Evolutionary conservation across 2,113 vertebrate genomes (phyloP), one percentile per base, ranked within the genome.

Genomic region (Grammomys dolichurus): DNA sequence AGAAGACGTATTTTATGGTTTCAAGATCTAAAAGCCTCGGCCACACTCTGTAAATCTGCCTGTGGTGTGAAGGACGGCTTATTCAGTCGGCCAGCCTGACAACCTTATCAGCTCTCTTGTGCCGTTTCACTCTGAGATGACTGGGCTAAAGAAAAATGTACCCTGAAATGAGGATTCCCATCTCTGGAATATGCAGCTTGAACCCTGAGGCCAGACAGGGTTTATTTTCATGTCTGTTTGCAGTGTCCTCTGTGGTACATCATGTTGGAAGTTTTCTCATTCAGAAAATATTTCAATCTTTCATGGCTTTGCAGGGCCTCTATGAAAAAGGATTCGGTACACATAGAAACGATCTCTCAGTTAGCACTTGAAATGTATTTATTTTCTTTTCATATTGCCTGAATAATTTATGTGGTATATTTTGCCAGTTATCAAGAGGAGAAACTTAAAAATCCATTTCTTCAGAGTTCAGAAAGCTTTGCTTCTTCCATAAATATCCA

Each of bases 171-270:
- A 96, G 87, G 87, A 97, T 89, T 89, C 94, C 94, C 96, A 96
- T 87, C 88, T 98, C 96, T 96, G 96, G 96, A 98, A 97, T 91
- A 93, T 85, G 96, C 51, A 97, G 26, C 91, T 13, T 63, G 51
- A 98, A 80, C 91, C 95, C 81, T 91, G 97, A 97, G 69, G 96
- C 87, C 96, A 97, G 93, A 98, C 92, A 95, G 90, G 87, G 97
- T 97, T 98, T 97, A 97, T 98, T 98, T 97, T 96, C 84, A 89
- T 86, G 77, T 93, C 96, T 96, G 88, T 96, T 96, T 93, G 85
- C 93, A 97, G 96, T 85, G 77, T 17, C n/a, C 48, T 91, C 10
- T 89, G 91, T 82, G 93, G 95, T 95, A 86, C 82, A 97, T 96
- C 56, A 95, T 96, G 91, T 36, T 97, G 96, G 97, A 97, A 93